Evolutionary conservation across 2,113 vertebrate genomes (phyloP), one percentile per base, ranked within the genome.

Genomic region (Ginglymostoma cirratum): DNA sequence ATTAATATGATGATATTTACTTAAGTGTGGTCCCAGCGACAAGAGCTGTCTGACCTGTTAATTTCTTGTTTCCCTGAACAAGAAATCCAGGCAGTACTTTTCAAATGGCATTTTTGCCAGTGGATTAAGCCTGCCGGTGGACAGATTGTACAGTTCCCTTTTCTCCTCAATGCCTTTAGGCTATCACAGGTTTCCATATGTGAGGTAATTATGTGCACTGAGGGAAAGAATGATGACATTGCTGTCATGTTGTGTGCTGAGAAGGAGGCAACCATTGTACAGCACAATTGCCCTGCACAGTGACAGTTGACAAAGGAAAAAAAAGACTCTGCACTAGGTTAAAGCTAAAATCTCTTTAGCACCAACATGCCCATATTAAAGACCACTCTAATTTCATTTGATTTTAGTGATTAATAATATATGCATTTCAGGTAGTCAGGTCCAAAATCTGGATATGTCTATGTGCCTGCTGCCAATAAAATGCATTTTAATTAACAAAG

Each of bases 191-290:
- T 98, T 95, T 98, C 98, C 98, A 98, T 98, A 98, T 98, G 98
- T 97, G 97, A 98, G 98, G 98, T 98, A 98, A 98, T 98, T 98
- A 98, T 98, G 97, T 97, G 98, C 98, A 98, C 97, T 98, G 98
- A 98, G 98, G 98, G 98, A 98, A 97, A 98, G 97, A 98, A 98
- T 98, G 98, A 98, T 95, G 94, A 95, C 94, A 95, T 98, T 98
- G 98, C 98, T 98, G 98, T 98, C 98, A 98, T 97, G 97, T 97
- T 98, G 97, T 98, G 97, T 98, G 97, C 96, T 96, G 97, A 97
- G 97, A 97, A 98, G 97, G 98, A 97, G 98, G 97, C 97, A 97
- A 97, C 97, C 97, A 98, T 98, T 98, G 98, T 98, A 98, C 98
- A 97, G 97, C 97, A 98, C 97, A 96, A 98, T 97, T 98, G 96